phyloP scores from a whole-genome alignment of 1,140 invertebrate species.

The Achatina immaculata region DNA sequence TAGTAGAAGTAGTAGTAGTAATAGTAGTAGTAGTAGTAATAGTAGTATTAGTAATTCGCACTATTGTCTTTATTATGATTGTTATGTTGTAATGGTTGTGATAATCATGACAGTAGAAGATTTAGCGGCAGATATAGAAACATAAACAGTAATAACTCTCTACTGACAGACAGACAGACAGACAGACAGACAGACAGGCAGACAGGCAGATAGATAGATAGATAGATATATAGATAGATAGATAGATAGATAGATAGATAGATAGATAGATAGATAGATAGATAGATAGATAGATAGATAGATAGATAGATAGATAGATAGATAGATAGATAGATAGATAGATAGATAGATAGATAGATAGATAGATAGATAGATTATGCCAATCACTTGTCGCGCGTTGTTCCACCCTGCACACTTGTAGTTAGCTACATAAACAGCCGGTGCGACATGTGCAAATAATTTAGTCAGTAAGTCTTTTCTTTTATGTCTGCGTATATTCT shows the following conservation, averaged over 20 bases:
- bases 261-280: not conserved
- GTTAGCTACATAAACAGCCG: not conserved
- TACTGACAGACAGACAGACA: not conserved
- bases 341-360: not conserved
- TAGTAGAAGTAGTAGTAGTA: too few relatives aligned
- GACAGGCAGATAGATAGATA: too few relatives aligned
- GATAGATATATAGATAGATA: too few relatives aligned
- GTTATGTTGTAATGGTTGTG: too few relatives aligned
- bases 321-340: not conserved
- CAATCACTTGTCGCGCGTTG: not conserved
- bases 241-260: too few relatives aligned
- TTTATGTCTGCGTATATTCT: not conserved
- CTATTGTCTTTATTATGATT: too few relatives aligned
- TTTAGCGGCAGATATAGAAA: too few relatives aligned
- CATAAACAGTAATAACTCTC: not conserved
- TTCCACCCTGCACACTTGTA: not conserved
- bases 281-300: not conserved
- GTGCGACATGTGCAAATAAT: not conserved
- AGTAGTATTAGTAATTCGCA: too few relatives aligned
- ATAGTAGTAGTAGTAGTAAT: too few relatives aligned
- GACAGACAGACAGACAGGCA: too few relatives aligned
- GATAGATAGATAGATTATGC: not conserved
- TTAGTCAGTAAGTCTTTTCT: not conserved
- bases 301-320: not conserved
- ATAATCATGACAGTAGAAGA: too few relatives aligned